Evolutionary conservation across 2,888 invertebrate species (phyloP).

Genomic region (Pyralis farinalis): DNA sequence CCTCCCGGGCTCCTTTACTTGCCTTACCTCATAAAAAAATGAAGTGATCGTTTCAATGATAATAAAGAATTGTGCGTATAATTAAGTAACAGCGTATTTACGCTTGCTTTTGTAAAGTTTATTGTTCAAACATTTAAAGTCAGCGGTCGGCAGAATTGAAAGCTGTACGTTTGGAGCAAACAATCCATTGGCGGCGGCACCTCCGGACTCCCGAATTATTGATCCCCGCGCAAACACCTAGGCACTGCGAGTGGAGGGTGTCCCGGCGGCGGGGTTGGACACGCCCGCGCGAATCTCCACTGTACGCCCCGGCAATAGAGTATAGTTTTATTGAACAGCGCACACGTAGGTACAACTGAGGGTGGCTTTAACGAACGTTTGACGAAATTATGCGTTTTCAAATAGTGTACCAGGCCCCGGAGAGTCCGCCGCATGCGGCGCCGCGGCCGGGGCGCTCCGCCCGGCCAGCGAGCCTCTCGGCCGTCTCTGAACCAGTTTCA

Average conservation of each 20-base stretch:
- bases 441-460: too few relatives aligned
- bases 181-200: neutral
- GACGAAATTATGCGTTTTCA: conserved; percentile 35
- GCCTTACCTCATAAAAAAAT: too few relatives aligned
- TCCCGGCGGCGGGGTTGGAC: conserved; percentile 8
- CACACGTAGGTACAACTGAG: conserved; percentile 2
- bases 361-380: conserved; percentile 38
- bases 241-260: conserved; percentile 18
- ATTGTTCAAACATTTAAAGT: too few relatives aligned
- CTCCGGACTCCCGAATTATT: conserved; percentile 16
- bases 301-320: neutral
- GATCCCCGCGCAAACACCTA: conserved; percentile 19
- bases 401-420: conserved; percentile 27
- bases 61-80: too few relatives aligned
- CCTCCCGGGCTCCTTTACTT: too few relatives aligned
- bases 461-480: too few relatives aligned
- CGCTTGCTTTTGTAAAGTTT: too few relatives aligned
- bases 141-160: too few relatives aligned
- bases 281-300: conserved; percentile 4
- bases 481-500: neutral
- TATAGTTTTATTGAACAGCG: neutral
- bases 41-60: too few relatives aligned
- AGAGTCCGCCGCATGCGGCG: neutral
- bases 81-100: too few relatives aligned
- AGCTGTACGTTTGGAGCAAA: too few relatives aligned